phyloP scores from a whole-genome alignment of 2,113 vertebrate genomes.

The Myrmecobius fasciatus region DNA sequence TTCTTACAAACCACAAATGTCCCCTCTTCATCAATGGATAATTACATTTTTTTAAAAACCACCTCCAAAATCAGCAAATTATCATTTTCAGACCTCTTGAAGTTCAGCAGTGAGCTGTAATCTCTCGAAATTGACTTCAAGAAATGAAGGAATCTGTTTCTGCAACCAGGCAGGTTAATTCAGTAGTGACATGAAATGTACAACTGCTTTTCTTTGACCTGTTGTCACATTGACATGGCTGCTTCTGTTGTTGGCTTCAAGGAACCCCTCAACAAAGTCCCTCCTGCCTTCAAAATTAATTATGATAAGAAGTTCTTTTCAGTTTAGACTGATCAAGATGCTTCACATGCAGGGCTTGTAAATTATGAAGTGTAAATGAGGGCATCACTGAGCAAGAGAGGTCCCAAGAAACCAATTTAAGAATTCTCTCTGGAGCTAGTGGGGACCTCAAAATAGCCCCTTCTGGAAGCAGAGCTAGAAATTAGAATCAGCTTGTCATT shows the following conservation, averaged over 20 bases:
- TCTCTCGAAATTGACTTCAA: slow-evolving; percentile 26
- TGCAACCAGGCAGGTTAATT: neutral
- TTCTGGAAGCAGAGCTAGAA: slow-evolving; percentile 71
- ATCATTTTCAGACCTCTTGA: slow-evolving; percentile 8
- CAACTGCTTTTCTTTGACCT: slow-evolving; percentile 43
- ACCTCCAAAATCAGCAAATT: slow-evolving; percentile 4
- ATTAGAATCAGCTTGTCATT: slow-evolving; percentile 68
- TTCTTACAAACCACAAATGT: slow-evolving; percentile 29
- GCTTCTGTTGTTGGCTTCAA: slow-evolving; percentile 67
- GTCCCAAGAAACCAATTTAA: slow-evolving; percentile 83
- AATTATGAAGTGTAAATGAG: slow-evolving; percentile 83
- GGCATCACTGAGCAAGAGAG: slow-evolving; percentile 75
- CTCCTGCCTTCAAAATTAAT: slow-evolving; percentile 83
- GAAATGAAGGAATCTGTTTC: slow-evolving; percentile 31
- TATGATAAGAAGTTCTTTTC: slow-evolving; percentile 75
- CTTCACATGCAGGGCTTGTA: slow-evolving; percentile 76
- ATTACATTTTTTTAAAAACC: neutral
- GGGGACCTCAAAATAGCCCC: slow-evolving; percentile 75
- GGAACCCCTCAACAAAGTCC: slow-evolving; percentile 74
- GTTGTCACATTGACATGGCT: slow-evolving; percentile 39
- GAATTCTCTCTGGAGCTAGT: slow-evolving; percentile 74
- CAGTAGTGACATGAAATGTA: neutral
- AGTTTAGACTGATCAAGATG: slow-evolving; percentile 78
- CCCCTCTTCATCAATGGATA: slow-evolving; percentile 20
- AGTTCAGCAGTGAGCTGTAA: neutral